Evolutionary conservation across 2,888 invertebrate species (phyloP), one percentile per base, ranked within the genome.

Genomic region (Monoplex corrugatus): DNA sequence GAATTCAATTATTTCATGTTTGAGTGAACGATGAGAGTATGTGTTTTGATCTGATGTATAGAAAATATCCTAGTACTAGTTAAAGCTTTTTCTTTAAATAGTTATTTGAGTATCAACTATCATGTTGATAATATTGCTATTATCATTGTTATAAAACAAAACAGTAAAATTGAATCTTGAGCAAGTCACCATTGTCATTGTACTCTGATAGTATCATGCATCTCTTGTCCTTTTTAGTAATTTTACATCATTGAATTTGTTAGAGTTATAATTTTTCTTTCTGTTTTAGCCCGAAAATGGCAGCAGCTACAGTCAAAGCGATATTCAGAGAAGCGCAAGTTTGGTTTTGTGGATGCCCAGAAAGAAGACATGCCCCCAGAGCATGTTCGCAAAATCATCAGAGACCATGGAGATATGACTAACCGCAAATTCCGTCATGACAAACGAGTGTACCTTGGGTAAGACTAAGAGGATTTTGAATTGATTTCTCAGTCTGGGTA

Each of bases 341-440:
- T 99, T 96, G 99, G 99, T 0, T 99, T 99, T 96, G 98, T 99
- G 3, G 99, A 99, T 96, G 98, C 99, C 0, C 99, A 99, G 95
- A 99, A 99, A 96, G 99, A 99, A 96, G 99, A 99, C 93, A 99
- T 99, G 99, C 99, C 99, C 23, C 99, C 99, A 0, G 99, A 99
- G 96, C 99, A 99, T 96, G 98, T 99, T 90, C 97, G 99, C 43
- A 99, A 99, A 96, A 99, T 99, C 94, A 99, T 99, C 92, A 97
- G 99, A 89, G 99, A 99, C 96, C 99, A 99, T 96, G 99, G 99
- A 63, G 99, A 99, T 96, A 99, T 99, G 99, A 99, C 99, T 72
- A 99, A 99, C 95, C 97, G 99, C 85, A 99, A 99, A 96, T 99
- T 99, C 96, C 97, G 99, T 88, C 99, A 99, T 95, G 99, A 99